Conservation (phyloP, 2,797 vertebrate species). For the Columba guinea region DNA sequence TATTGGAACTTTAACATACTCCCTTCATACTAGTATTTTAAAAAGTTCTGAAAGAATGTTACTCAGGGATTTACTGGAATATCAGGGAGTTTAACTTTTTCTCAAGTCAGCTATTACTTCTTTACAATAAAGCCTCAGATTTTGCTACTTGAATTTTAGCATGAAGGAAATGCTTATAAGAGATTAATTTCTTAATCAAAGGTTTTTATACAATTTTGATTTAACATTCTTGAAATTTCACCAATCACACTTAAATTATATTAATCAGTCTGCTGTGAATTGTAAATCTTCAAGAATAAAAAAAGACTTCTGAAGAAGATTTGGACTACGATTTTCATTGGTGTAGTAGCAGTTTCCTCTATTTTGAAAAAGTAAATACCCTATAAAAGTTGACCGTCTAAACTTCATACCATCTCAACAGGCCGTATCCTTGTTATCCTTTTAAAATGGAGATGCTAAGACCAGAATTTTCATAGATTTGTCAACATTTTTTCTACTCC, state of each 20-base stretch:
- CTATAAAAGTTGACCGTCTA: background rate
- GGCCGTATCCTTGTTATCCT: background rate
- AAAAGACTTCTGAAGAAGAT: background rate
- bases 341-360: background rate
- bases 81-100: conserved; percentile 31
- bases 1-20: background rate
- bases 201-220: conserved; percentile 57
- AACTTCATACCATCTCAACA: background rate
- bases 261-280: conserved; percentile 26
- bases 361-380: background rate
- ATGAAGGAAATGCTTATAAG: conserved; percentile 21
- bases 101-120: conserved; percentile 15
- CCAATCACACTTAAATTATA: conserved; percentile 46
- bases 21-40: background rate
- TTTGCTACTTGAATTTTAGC: conserved; percentile 7
- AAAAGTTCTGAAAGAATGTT: background rate
- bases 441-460: background rate
- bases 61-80: conserved; percentile 11
- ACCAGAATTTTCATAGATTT: background rate
- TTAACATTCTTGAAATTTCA: conserved; percentile 45
- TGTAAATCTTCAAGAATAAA: conserved; percentile 21
- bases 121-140: conserved; percentile 29
- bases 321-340: background rate
- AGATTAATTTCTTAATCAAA: conserved; percentile 68
- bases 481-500: background rate